These are phyloP conservation scores for Lasiurus borealis DNA, from an alignment of 2,113 vertebrate genomes.

Conservation along the genomic window DNA sequence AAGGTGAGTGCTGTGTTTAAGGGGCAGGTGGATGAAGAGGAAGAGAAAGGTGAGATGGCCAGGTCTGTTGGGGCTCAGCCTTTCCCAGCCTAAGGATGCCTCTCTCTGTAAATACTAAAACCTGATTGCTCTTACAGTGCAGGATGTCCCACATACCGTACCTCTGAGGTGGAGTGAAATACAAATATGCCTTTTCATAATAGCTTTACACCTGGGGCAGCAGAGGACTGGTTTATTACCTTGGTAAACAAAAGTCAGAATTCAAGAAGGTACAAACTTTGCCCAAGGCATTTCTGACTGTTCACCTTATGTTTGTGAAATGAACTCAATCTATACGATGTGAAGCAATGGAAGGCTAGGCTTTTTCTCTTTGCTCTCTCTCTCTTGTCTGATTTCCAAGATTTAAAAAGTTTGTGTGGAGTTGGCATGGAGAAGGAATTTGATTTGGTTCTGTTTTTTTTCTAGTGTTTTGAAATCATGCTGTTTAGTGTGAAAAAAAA, in stretches of 20 bases:
- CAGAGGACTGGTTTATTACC: conserved; percentile 88
- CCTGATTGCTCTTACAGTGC: conserved; percentile 69
- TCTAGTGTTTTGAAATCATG: conserved; percentile 64
- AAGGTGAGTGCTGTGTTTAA: background rate
- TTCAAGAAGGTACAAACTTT: conserved; percentile 92
- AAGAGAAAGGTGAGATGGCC: background rate
- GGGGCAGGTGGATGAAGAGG: background rate
- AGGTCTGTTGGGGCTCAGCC: background rate
- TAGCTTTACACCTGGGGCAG: conserved; percentile 90
- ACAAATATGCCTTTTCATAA: conserved; percentile 90
- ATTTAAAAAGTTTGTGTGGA: conserved; percentile 81
- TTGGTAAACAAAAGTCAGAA: conserved; percentile 90
- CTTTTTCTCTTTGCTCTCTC: background rate
- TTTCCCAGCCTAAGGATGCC: conserved; percentile 28
- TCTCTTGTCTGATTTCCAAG: conserved; percentile 63
- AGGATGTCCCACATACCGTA: conserved; percentile 85
- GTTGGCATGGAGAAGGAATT: background rate
- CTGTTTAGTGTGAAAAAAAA: conserved; percentile 23
- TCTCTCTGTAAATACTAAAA: conserved; percentile 77
- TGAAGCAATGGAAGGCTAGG: conserved; percentile 80
- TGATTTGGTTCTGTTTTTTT: conserved; percentile 16
- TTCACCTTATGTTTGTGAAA: conserved; percentile 88
- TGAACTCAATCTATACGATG: conserved; percentile 78
- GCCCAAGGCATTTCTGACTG: conserved; percentile 88
- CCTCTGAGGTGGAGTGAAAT: conserved; percentile 87